Base-by-base conservation (phyloP, 2,797 vertebrate species). In the Acomys russatus region DNA sequence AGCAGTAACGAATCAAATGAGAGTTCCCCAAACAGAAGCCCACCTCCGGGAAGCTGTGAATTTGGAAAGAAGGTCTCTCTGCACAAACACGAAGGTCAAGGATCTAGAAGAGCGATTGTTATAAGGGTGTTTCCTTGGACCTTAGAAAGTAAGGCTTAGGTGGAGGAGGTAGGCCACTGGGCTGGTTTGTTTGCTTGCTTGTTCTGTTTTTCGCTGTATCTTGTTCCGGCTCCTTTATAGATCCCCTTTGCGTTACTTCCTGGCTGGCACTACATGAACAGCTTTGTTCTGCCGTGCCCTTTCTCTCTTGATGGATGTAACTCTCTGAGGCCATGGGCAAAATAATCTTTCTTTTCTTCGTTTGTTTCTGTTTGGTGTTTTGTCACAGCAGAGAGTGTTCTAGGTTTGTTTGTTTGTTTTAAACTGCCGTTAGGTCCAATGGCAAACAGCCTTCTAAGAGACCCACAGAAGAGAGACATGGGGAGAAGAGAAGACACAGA, bases 51-150 rank as follows among this genome's bases (percentile, higher is more conserved):
- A 61, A 85, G 9, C 66, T 80, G 6, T 64, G 49, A 28, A 51
- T n/a, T 87, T 84, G 90, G 54, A 74, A 79, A 80, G 78, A 78
- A 54, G 51, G 17, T 71, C 51, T 90, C 91, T 73, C 30, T 85
- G 64, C 23, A 63, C n/a, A 22, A 61, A 92, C 25, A 14, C n/a
- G 74, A 30, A 51, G 64, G 70, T 73, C 56, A 94, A 61, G 9
- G 30, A 61, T 56, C 49, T 90, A 33, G 33, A 87, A 49, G 59
- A 54, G 56, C 83, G 49, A 9, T n/a, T 12, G 59, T 9, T 77
- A n/a, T n/a, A n/a, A n/a, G 77, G 77, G 51, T n/a, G 18, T 79
- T 79, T 79, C 78, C 22, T 18, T 10, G 22, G 54, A n/a, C 33
- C 23, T 38, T 38, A 30, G 68, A 35, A 38, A 54, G 33, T 71